phyloP scores from a whole-genome alignment of 2,113 vertebrate genomes.

The Ctenomys sociabilis region DNA sequence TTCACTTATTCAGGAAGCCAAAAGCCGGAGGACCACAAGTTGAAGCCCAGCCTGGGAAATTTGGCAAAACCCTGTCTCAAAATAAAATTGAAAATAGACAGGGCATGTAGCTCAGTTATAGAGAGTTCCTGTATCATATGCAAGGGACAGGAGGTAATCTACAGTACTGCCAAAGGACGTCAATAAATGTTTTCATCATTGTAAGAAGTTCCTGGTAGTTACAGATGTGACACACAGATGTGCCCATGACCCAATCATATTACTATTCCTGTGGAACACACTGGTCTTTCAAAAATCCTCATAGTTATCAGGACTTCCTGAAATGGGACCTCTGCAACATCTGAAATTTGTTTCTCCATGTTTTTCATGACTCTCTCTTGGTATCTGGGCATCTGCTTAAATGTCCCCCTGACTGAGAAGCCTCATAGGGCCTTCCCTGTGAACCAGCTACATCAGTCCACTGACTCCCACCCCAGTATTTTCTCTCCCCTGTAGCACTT shows the following conservation, averaged over 20 bases:
- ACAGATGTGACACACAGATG: neutral
- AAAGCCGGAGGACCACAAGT: neutral
- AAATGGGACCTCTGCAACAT: neutral
- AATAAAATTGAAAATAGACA: neutral
- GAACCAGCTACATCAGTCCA: neutral
- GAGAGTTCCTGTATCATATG: neutral
- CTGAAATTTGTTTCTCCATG: neutral
- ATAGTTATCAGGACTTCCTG: neutral
- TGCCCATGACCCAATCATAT: neutral
- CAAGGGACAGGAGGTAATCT: neutral
- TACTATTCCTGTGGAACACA: neutral
- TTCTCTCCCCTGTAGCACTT: neutral
- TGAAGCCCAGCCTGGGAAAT: neutral
- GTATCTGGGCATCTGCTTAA: neutral
- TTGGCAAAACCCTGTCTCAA: neutral
- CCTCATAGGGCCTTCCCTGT: neutral
- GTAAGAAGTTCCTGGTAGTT: neutral
- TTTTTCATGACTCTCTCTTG: neutral
- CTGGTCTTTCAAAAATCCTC: neutral
- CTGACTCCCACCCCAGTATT: neutral
- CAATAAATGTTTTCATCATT: neutral
- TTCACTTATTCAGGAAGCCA: neutral
- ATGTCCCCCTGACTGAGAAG: neutral
- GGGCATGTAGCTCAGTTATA: neutral
- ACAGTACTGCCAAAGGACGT: neutral